Evolutionary conservation across 2,113 vertebrate genomes (phyloP).

Genomic region (Prunella himalayana): DNA sequence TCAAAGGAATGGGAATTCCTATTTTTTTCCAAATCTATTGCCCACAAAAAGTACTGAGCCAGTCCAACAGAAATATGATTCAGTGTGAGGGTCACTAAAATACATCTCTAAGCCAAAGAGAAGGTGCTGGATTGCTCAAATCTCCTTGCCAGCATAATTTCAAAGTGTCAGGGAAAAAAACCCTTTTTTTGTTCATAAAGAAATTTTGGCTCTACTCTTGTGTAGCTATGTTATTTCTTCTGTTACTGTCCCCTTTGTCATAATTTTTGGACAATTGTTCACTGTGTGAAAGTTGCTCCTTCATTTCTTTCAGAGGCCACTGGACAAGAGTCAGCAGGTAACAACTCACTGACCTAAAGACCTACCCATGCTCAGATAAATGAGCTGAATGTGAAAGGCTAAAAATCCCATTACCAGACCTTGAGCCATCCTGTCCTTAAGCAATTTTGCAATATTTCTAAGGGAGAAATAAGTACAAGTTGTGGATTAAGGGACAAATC

Average conservation of each 20-base stretch:
- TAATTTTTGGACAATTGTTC: neutral
- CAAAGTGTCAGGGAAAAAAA: neutral
- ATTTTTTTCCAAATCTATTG: neutral
- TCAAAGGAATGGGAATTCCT: neutral
- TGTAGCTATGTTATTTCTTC: neutral
- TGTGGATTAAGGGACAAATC: slow-evolving; percentile 8
- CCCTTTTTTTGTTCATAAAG: neutral
- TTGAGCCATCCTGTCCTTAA: slow-evolving; percentile 46
- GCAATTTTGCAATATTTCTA: slow-evolving; percentile 32
- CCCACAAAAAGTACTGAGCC: neutral
- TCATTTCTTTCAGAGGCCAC: neutral
- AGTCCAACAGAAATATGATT: neutral
- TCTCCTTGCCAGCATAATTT: neutral
- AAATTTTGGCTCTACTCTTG: neutral
- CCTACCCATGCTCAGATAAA: slow-evolving; percentile 43
- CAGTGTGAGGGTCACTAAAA: neutral
- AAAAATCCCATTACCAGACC: slow-evolving; percentile 61
- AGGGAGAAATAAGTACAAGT: neutral
- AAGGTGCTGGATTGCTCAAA: neutral
- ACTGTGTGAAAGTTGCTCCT: neutral
- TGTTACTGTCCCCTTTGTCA: neutral
- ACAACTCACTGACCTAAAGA: slow-evolving; percentile 55
- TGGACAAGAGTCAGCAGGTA: slow-evolving; percentile 3
- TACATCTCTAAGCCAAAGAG: neutral
- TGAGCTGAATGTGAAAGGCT: slow-evolving; percentile 44